These are phyloP conservation scores for Ciconia maguari DNA, from an alignment of 2,113 vertebrate species.

Conservation along the genomic window DNA sequence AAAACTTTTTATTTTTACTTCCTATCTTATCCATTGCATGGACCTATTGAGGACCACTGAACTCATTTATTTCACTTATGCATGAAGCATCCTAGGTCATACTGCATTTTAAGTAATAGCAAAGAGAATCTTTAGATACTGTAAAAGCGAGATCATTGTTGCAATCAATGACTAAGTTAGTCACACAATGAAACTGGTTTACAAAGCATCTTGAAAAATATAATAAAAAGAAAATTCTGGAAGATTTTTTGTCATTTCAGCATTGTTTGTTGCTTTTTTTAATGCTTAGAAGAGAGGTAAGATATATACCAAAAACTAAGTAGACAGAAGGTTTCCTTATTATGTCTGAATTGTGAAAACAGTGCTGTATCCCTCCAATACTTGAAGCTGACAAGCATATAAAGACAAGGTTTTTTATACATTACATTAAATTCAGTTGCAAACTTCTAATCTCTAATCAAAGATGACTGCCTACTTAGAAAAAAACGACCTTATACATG, in stretches of 20 bases:
- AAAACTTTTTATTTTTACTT: neutral
- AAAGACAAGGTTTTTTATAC: neutral
- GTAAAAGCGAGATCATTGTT: neutral
- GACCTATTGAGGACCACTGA: neutral
- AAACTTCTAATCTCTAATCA: neutral
- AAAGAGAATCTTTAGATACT: neutral
- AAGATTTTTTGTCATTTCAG: neutral
- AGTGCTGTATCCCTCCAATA: neutral
- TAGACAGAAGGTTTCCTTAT: neutral
- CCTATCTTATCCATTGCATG: neutral
- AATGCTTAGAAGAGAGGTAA: neutral
- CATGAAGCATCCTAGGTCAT: neutral
- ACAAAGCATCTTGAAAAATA: neutral
- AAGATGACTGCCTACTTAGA: neutral
- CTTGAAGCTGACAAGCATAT: neutral
- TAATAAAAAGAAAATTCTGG: neutral
- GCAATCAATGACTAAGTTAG: neutral
- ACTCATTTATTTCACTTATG: neutral
- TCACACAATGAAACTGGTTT: neutral
- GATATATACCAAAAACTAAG: neutral
- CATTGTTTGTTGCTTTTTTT: neutral
- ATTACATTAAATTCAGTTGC: neutral
- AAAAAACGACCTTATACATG: neutral
- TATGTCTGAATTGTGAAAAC: neutral
- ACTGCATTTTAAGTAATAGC: neutral